Evolutionary conservation across 2,888 invertebrate species (phyloP), one percentile per base, ranked within the genome.

Genomic region (Tipula confusa): DNA sequence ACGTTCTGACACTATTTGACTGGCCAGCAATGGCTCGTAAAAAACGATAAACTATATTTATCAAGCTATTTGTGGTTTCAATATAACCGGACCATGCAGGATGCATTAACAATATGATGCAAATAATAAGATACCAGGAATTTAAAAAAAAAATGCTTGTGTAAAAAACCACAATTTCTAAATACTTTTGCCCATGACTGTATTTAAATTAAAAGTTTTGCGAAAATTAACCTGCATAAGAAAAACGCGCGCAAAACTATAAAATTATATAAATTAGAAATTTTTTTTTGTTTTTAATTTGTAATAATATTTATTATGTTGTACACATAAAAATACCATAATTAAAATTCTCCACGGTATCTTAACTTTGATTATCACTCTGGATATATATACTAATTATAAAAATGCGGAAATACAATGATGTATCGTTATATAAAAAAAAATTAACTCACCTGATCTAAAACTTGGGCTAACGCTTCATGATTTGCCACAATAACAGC

Each of bases 401-500:
- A 43, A 2, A 43, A 15, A 15, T 0, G 43, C 43, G 43, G 43
- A 43, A 43, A 43, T 43, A 43, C 9, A 6, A 11, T 2, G 6
- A 33, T 33, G 4, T 33, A 33, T 5, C 15, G 24, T 3, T 24
- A 24, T 9, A 9, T 24, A 24, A 43, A 43, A 43, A 43, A n/a
- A 24, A 28, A 29, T n/a, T 29, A 5, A 24, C 86, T 88, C 89
- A 96, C 96, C 92, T 96, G 96, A 90, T 97, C 96, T 85, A 96
- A 91, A 87, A 97, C 94, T 90, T 96, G 96, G 83, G 96, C 95
- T 24, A 97, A 91, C 6, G 96, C 96, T 90, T 97, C 96, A 88
- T 96, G 96, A 91, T 97, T 97, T 85, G 96, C 96, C 43, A 96
- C 94, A 85, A 96, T 94, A 38, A 97, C 96, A 79, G 96, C 96